Evolutionary conservation across 2,797 vertebrate genomes (phyloP).

Genomic region (Anniella stebbinsi): DNA sequence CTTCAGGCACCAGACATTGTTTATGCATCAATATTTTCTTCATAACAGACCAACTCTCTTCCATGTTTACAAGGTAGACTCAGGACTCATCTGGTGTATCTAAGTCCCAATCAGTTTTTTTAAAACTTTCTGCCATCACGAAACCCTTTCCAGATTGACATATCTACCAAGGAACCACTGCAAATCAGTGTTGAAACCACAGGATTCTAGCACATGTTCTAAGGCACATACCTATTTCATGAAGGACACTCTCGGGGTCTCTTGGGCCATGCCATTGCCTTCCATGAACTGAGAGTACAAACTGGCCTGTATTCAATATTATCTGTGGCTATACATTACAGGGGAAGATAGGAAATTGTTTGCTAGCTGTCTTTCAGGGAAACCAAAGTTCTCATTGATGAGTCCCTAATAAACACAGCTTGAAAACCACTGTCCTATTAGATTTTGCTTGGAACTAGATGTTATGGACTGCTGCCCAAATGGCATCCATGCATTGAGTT

Average conservation of each 20-base stretch:
- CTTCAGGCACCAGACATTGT: not conserved
- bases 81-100: not conserved
- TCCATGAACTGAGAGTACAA: not conserved
- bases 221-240: not conserved
- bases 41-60: not conserved
- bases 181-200: not conserved
- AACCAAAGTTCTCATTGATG: too few species aligned
- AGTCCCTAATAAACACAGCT: not conserved
- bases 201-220: not conserved
- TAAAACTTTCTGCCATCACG: not conserved
- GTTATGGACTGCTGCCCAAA: slow-evolving; percentile 2
- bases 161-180: not conserved
- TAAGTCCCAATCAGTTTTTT: not conserved
- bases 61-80: not conserved
- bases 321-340: not conserved
- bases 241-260: not conserved
- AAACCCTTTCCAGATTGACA: not conserved
- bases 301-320: not conserved
- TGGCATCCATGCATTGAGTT: not conserved
- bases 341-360: not conserved
- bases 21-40: not conserved
- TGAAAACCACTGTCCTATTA: not conserved
- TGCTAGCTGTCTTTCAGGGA: not conserved
- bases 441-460: not conserved
- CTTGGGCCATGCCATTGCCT: not conserved